These are phyloP conservation scores for Notarius quadriscutis DNA, from an alignment of 2,113 vertebrate genomes.

Conservation along the genomic window DNA sequence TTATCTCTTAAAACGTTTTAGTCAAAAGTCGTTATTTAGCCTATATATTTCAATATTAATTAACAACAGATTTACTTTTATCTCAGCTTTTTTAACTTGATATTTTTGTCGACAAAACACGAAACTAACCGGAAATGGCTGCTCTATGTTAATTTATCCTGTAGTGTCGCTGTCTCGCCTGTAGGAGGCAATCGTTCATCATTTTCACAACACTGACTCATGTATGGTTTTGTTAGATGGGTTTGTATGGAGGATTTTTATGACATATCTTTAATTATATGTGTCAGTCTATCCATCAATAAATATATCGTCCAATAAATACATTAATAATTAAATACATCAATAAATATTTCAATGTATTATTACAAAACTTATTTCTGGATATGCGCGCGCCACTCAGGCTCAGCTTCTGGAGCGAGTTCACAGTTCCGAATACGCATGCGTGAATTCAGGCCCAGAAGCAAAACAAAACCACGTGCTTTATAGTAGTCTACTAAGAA, in stretches of 20 bases:
- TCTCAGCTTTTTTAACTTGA: background rate
- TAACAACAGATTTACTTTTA: background rate
- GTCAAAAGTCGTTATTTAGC: background rate
- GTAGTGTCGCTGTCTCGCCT: background rate
- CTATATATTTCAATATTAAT: background rate
- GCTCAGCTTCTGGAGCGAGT: too few relatives aligned
- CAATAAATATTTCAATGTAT: too few relatives aligned
- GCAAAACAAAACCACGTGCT: too few relatives aligned
- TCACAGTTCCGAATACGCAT: too few relatives aligned
- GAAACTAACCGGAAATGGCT: background rate
- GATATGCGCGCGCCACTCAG: too few relatives aligned
- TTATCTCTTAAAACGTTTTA: background rate
- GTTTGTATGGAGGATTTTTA: background rate
- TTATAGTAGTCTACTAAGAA: too few relatives aligned
- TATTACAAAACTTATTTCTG: too few relatives aligned
- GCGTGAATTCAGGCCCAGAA: too few relatives aligned
- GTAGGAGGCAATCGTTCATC: background rate
- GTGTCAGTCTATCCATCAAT: too few relatives aligned
- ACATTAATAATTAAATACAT: too few relatives aligned
- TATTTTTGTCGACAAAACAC: background rate
- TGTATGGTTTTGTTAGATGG: background rate
- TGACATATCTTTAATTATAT: too few relatives aligned
- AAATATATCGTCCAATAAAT: too few relatives aligned
- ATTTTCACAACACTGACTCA: background rate
- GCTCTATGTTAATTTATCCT: background rate